Evolutionary conservation across 2,888 invertebrate genomes (phyloP), one percentile per base, ranked within the genome.

Genomic region (Dryococelus australis): DNA sequence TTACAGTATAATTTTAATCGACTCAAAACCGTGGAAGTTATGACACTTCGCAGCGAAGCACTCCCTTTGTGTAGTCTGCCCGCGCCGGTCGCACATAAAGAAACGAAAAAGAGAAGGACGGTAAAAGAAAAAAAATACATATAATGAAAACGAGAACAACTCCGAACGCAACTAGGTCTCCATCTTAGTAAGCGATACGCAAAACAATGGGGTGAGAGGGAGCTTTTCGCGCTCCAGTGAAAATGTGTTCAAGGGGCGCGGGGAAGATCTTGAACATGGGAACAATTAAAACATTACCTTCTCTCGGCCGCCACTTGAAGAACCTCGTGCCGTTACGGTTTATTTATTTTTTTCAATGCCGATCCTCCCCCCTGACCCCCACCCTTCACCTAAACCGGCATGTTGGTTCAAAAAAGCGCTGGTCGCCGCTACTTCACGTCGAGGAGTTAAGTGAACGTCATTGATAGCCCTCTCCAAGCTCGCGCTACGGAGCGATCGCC

Each of bases 201-300:
- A 12, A 65, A 65, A 65, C 65, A 65, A 65, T 65, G 16, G 65
- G 10, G 65, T 12, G 65, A 6, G 24, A 65, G 65, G 65, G 65
- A 47, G 8, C 20, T 65, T 65, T 65, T 65, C 16, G 8, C 5
- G 65, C 65, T 24, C 65, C 16, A 5, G 65, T 12, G 13, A 20
- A 65, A 65, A 47, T 9, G 6, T 6, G 47, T 12, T 12, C 47
- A 6, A 12, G 47, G 47, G 6, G 12, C 9, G 47, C 47, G 47
- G 47, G 47, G 12, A 47, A 47, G 47, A 47, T 65, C 16, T 65
- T 65, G 65, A 65, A 65, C 10, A 5, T 20, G 65, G 20, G 65
- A 65, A 65, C 65, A 65, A 65, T 65, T 65, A 65, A 65, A 65
- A 65, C 65, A 65, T 65, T 65, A 24, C 20, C 65, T 65, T 65